Percentiles rank a stretch among this genome's conserved stretches.
Evolutionary conservation across 64 coral and sea anemone species (phyloP).

Genomic region (Montipora cactus): DNA sequence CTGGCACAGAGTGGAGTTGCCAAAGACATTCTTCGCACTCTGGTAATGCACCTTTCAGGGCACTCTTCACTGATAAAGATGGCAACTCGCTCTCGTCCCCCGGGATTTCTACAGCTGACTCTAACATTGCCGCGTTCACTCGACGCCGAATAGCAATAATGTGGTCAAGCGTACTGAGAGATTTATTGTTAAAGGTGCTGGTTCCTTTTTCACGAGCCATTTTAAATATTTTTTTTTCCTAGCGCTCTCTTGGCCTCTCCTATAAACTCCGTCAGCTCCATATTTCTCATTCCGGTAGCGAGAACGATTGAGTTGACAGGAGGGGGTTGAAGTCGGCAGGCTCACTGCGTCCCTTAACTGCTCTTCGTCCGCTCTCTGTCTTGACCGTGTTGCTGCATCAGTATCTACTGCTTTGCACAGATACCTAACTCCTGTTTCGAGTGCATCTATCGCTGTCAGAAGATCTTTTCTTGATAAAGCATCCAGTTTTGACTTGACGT

Average conservation of each 20-base stretch:
- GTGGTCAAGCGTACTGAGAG: conserved; percentile 8
- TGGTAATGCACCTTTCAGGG: neutral
- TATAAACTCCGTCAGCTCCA: too few species aligned
- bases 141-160: conserved; percentile 42
- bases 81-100: too few species aligned
- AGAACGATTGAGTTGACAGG: too few species aligned
- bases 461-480: conserved; percentile 56
- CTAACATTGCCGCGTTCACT: conserved; percentile 48
- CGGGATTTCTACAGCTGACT: neutral
- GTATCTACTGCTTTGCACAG: neutral
- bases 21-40: conserved; percentile 56
- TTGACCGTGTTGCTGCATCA: neutral
- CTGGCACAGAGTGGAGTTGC: conserved; percentile 43
- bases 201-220: conserved; percentile 30
- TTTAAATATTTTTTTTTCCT: conserved; percentile 48
- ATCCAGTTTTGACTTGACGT: conserved; percentile 63
- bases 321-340: too few species aligned
- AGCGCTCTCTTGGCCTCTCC: too few species aligned
- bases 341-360: too few species aligned
- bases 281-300: too few species aligned
- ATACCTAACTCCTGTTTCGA: conserved; percentile 14
- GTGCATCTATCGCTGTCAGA: neutral
- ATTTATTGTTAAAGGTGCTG: conserved; percentile 62
- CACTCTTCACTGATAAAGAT: conserved; percentile 13
- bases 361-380: too few species aligned